Base-by-base conservation (phyloP, 1,140 invertebrate species). In the Gryon sp. region DNA sequence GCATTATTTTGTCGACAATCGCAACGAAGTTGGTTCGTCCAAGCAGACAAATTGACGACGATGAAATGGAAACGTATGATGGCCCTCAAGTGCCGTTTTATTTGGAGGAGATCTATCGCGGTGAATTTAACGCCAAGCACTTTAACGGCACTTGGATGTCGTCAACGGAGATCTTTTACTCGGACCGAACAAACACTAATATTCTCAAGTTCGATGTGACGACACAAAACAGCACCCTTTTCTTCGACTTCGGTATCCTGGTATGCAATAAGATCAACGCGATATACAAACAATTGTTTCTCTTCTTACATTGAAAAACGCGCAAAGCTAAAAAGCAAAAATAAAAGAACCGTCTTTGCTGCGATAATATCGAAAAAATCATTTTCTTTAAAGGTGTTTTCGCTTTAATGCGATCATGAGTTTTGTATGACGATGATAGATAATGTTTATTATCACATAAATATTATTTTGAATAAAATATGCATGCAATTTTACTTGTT, bases 91-190 rank as follows among this genome's bases (percentile, higher is more conserved):
- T 77, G 20, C 69, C 76, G n/a, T 80, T 80, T 77, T 63, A 73
- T 15, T 74, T 84, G 15, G 81, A 84, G 41, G 82, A 83, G 38
- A 76, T 81, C 14, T 80, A 80, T 52, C 59, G 41, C 6, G 79
- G 74, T 48, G 26, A 50, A 78, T 82, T 75, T 65, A 69, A 2
- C 8, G 66, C 63, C 34, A 40, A 59, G 38, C 15, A 55, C n/a
- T 87, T 88, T 76, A 87, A 87, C 26, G 86, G 83, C 18, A 83
- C 80, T 19, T 88, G 86, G 86, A 80, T 80, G 65, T 83, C 86
- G 7, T 50, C 76, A 8, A 82, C 75, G 5, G 82, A 82, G 50
- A 82, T 88, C 76, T 59, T 83, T 50, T 81, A 79, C 40, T 43
- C 62, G 9, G 40, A 83, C 32, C 8, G 18, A 22, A 14, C 63